A percentile compares a stretch with the other conserved stretches of the same genome.
Evolutionary conservation across 2,113 vertebrate genomes (phyloP).

Genomic region (Pimephales promelas): DNA sequence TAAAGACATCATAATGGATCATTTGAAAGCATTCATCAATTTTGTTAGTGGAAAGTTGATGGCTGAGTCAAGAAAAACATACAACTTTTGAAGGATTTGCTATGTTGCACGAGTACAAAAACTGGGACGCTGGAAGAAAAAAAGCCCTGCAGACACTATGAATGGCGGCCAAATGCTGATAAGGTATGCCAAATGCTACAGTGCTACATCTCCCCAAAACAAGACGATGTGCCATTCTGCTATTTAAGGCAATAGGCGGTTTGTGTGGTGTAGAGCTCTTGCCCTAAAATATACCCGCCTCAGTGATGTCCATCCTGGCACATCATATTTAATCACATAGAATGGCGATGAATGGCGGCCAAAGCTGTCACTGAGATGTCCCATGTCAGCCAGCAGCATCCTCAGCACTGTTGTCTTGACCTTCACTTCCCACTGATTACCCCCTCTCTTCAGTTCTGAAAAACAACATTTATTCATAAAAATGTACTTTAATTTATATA

Average conservation of each 20-base stretch:
- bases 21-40: conserved; percentile 69
- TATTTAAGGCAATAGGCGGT: conserved; percentile 61
- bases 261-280: conserved; percentile 46
- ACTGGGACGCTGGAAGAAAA: conserved; percentile 37
- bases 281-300: conserved; percentile 63
- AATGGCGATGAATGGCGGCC: conserved; percentile 70
- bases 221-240: conserved; percentile 64
- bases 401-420: conserved; percentile 55
- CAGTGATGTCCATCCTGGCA: conserved; percentile 72
- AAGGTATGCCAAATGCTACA: conserved; percentile 62
- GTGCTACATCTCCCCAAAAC: conserved; percentile 60
- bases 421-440: conserved; percentile 49
- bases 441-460: neutral
- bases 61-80: conserved; percentile 61
- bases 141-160: conserved; percentile 64
- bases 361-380: conserved; percentile 71
- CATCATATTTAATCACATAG: conserved; percentile 69
- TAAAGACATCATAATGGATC: conserved; percentile 69
- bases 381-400: conserved; percentile 67
- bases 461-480: neutral
- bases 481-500: too few relatives aligned
- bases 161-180: conserved; percentile 66
- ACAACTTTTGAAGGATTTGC: conserved; percentile 64
- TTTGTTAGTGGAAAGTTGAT: conserved; percentile 57
- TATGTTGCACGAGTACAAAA: conserved; percentile 36